Percentiles rank a stretch among this genome's conserved stretches.
phyloP scores from a whole-genome alignment of 2,113 vertebrate species.

The Plecturocebus donacophilus region DNA sequence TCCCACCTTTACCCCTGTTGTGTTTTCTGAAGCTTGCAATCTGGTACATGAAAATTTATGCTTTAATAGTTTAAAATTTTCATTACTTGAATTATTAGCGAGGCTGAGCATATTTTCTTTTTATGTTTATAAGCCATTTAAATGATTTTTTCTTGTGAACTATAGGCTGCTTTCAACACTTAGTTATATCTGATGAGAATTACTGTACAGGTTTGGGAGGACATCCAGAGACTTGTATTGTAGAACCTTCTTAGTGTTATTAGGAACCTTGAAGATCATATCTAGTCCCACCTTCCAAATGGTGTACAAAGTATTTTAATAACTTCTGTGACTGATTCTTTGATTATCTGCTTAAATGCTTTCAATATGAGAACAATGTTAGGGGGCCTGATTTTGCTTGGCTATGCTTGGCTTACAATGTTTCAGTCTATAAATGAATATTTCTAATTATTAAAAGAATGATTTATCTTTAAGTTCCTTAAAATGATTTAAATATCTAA shows the following conservation, averaged over 20 bases:
- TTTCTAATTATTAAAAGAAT: slow-evolving; percentile 26
- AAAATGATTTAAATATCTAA: not conserved
- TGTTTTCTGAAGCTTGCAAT: not conserved
- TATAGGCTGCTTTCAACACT: not conserved
- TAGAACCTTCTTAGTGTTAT: not conserved
- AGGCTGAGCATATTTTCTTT: not conserved
- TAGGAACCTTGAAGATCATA: not conserved
- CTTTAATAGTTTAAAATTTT: slow-evolving; percentile 36
- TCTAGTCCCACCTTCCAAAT: not conserved
- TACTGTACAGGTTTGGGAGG: not conserved
- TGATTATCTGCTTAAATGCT: slow-evolving; percentile 38
- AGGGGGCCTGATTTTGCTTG: not conserved
- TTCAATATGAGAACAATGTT: not conserved
- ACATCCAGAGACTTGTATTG: not conserved
- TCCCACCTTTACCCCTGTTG: not conserved
- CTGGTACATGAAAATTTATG: not conserved
- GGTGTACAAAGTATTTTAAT: not conserved
- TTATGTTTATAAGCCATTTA: not conserved
- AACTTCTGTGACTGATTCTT: not conserved
- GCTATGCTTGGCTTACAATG: not conserved
- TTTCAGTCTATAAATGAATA: slow-evolving; percentile 33
- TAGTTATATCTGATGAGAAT: not conserved
- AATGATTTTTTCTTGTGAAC: not conserved
- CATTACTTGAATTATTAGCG: slow-evolving; percentile 16
- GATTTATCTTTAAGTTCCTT: not conserved